Percentiles rank a stretch among this genome's conserved stretches.
These are phyloP conservation scores for Alethe castanea DNA, from an alignment of 2,113 vertebrate species.

Conservation along the genomic window DNA sequence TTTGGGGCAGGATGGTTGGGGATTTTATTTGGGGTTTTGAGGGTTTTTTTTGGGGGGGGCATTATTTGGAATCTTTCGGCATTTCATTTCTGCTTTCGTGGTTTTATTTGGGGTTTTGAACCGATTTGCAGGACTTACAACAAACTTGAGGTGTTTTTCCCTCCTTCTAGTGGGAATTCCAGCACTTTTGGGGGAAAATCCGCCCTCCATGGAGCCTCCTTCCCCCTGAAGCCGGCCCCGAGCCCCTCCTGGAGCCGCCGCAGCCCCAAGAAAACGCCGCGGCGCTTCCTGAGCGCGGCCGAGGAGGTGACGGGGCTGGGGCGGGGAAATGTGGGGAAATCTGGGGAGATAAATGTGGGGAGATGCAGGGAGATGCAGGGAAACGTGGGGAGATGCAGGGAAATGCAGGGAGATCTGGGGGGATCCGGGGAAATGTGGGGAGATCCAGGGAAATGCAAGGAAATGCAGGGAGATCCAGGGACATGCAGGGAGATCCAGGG, in stretches of 20 bases:
- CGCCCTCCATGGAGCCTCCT: slow-evolving; percentile 22
- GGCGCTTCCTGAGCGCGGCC: slow-evolving; percentile 70
- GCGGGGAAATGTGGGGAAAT: too few species aligned
- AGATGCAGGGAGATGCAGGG: too few species aligned
- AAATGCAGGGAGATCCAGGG: not conserved
- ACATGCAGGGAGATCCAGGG: too few species aligned
- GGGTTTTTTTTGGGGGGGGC: not conserved
- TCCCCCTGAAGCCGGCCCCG: slow-evolving; percentile 72
- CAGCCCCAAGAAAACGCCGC: slow-evolving; percentile 75
- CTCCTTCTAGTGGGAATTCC: slow-evolving; percentile 46
- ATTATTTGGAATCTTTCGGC: too few species aligned
- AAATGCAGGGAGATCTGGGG: too few species aligned
- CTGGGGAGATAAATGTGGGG: too few species aligned
- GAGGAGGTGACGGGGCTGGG: slow-evolving; percentile 65
- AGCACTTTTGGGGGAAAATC: slow-evolving; percentile 67
- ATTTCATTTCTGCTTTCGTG: accelerated
- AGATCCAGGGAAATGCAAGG: too few species aligned
- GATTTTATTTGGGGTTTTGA: not conserved
- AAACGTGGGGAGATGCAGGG: too few species aligned
- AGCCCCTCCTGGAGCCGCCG: slow-evolving; percentile 74
- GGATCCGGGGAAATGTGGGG: too few species aligned
- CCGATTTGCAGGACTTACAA: accelerated
- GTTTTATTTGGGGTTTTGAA: not conserved
- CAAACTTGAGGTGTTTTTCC: too few species aligned
- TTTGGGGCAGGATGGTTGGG: not conserved